A percentile compares a stretch with the other conserved stretches of the same genome.
Conservation (phyloP, 2,797 vertebrate genomes). For the Neosilurus mollespiculum region DNA sequence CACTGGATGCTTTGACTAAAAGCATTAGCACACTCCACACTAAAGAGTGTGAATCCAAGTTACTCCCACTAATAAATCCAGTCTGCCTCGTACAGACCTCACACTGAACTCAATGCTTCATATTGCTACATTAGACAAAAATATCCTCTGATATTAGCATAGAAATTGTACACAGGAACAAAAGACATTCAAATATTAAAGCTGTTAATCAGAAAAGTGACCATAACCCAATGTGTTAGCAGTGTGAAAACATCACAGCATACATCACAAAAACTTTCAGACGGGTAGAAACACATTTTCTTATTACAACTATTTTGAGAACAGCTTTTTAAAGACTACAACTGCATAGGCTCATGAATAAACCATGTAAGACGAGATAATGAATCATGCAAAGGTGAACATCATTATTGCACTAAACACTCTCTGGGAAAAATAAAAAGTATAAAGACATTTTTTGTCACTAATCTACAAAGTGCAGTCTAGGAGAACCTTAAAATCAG, state of each 20-base stretch:
- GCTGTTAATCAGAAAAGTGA: slow-evolving; percentile 5
- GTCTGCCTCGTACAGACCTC: background rate
- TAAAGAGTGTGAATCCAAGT: background rate
- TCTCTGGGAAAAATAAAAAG: background rate
- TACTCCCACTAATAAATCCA: background rate
- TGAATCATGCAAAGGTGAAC: slow-evolving; percentile 35
- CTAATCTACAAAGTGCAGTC: background rate
- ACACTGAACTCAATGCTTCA: background rate
- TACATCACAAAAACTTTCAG: background rate
- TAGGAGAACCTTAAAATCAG: background rate
- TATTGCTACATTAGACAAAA: background rate
- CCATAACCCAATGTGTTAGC: background rate
- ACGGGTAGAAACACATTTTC: slow-evolving; percentile 1
- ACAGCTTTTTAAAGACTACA: background rate
- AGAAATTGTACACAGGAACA: background rate
- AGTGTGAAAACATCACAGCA: background rate
- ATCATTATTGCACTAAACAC: background rate
- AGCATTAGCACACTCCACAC: background rate
- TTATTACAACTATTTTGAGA: slow-evolving; percentile 23
- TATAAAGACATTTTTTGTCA: background rate
- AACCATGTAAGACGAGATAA: slow-evolving; percentile 28
- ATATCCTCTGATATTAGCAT: background rate
- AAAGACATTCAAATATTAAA: slow-evolving; percentile 15
- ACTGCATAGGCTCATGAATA: slow-evolving; percentile 17
- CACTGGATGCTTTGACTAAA: background rate